These are phyloP conservation scores for Drosophila borborema DNA, from an alignment of 2,888 invertebrate genomes.

Conservation along the genomic window DNA sequence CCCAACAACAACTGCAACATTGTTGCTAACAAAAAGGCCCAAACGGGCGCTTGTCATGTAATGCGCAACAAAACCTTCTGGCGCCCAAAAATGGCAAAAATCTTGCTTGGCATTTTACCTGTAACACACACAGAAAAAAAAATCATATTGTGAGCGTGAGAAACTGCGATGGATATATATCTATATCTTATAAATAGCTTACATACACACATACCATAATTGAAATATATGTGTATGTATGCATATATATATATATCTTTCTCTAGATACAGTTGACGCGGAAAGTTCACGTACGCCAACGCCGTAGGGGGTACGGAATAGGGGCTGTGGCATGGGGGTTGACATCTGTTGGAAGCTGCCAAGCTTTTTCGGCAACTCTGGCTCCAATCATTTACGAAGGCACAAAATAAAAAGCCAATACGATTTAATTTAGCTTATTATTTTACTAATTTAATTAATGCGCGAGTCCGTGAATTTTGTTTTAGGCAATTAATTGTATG, in stretches of 20 bases:
- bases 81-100: slow-evolving; percentile 77
- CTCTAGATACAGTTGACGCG: slow-evolving; percentile 40
- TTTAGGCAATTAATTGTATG: too few relatives aligned
- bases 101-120: slow-evolving; percentile 72
- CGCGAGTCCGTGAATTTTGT: too few relatives aligned
- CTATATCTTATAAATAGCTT: slow-evolving; percentile 16
- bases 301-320: slow-evolving; percentile 24
- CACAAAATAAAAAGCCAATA: too few relatives aligned
- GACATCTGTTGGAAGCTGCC: too few relatives aligned
- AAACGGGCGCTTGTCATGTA: slow-evolving; percentile 57
- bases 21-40: slow-evolving; percentile 37
- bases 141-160: slow-evolving; percentile 74
- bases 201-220: slow-evolving; percentile 9
- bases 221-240: not conserved
- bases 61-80: slow-evolving; percentile 67
- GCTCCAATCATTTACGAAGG: too few relatives aligned
- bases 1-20: slow-evolving; percentile 31
- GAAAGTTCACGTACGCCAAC: slow-evolving; percentile 65
- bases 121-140: slow-evolving; percentile 41
- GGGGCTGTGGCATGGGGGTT: not conserved
- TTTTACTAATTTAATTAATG: too few relatives aligned
- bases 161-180: slow-evolving; percentile 64
- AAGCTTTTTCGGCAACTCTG: too few relatives aligned
- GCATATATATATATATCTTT: not conserved
- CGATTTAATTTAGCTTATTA: too few relatives aligned